Conservation (phyloP, 2,113 vertebrate species). For the Nesospiza acunhae region DNA sequence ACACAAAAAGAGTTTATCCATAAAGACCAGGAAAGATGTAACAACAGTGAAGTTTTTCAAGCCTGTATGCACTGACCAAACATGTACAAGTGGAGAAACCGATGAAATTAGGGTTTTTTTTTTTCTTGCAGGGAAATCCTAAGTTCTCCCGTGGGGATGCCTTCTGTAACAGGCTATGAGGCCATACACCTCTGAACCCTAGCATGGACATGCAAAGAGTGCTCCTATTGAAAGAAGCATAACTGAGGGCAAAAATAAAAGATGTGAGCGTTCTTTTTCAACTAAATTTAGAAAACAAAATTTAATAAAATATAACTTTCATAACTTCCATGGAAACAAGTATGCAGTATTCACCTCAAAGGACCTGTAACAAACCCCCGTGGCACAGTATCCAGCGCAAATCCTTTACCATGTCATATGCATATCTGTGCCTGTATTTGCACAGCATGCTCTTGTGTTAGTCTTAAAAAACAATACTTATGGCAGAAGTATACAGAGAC, state of each 20-base stretch:
- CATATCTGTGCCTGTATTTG: background rate
- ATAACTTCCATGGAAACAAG: background rate
- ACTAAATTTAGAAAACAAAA: background rate
- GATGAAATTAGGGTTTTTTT: background rate
- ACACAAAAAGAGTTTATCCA: background rate
- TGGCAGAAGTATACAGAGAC: background rate
- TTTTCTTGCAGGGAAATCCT: background rate
- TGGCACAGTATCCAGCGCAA: background rate
- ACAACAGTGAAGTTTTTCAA: background rate
- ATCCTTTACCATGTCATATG: background rate
- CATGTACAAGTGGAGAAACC: background rate
- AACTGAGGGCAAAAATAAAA: background rate
- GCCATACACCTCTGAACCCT: background rate
- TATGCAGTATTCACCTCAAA: background rate
- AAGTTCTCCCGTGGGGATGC: background rate
- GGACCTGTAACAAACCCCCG: background rate
- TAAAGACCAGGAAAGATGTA: background rate
- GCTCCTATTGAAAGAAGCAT: background rate
- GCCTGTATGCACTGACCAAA: background rate
- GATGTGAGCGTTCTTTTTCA: background rate
- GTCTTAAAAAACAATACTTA: background rate
- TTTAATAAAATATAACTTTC: background rate
- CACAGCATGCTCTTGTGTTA: background rate
- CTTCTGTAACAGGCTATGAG: background rate
- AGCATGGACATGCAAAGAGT: background rate